Evolutionary conservation across 35 echinoderm and acorn worm genomes (phyloP), one percentile per base, ranked within the genome.

Genomic region (Holothuria glaberrima): DNA sequence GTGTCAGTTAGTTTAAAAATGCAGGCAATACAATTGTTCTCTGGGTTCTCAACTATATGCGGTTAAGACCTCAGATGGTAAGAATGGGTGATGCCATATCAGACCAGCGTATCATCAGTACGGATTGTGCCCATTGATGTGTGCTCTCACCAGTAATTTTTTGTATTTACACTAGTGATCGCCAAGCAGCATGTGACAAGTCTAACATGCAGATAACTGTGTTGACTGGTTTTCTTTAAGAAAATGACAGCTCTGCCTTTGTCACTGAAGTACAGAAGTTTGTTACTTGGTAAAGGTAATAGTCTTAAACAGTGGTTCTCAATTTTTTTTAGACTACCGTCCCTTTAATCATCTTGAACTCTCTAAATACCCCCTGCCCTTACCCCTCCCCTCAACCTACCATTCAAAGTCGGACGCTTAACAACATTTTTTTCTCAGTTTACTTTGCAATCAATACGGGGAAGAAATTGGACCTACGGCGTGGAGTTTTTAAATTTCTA

Each of bases 151-250:
- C 64, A 41, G 44, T 87, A 12, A 7, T 87, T 24, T 87, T 87
- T 20, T 48, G 30, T 70, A 48, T 87, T 59, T 87, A 87, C n/a
- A 87, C 65, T 45, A 87, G 46, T 69, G 85, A 87, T 87, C 48
- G 60, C 30, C 56, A 35, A 45, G 64, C n/a, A 6, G 7, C 63
- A 22, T 28, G 5, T 68, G 34, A 86, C 21, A 31, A 86, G 12
- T 86, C 30, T 65, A 4, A 86, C 64, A 86, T 86, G 83, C 83
- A 38, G 38, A 77, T 72, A 69, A 89, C 71, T 32, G 70, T 76
- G 19, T 33, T 45, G 5, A 68, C 27, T 87, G 84, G 59, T 21
- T 87, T 33, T 44, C 21, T 67, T 25, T 33, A 87, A 9, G 5
- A 1, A 35, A 27, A 87, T 68, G 84, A 87, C n/a, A 5, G 86